These are phyloP conservation scores for Rhyzopertha dominica DNA, from an alignment of 1,140 invertebrate species.

Conservation along the genomic window DNA sequence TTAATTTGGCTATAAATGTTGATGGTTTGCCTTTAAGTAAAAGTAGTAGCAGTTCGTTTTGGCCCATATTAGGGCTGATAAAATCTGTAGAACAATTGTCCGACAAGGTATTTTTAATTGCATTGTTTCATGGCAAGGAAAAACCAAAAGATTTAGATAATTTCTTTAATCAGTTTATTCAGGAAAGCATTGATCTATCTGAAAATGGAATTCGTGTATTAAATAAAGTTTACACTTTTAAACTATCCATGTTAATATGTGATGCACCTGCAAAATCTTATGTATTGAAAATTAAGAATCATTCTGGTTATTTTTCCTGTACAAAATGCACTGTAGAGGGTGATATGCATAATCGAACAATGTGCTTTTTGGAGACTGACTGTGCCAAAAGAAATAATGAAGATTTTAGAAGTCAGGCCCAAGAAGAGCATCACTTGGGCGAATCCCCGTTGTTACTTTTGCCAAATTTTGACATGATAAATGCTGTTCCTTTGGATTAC, in stretches of 20 bases:
- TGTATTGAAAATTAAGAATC: constrained; percentile 1
- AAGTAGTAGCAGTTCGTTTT: too few relatives aligned
- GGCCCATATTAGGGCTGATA: too few relatives aligned
- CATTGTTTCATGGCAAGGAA: not conserved
- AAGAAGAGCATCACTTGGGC: constrained; percentile 4
- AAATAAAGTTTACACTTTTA: not conserved
- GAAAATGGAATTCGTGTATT: not conserved
- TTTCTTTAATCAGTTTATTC: not conserved
- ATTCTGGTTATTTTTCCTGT: constrained; percentile 9
- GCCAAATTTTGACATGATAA: constrained; percentile 16
- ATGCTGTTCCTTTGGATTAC: constrained; percentile 18
- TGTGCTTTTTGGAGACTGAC: constrained; percentile 1
- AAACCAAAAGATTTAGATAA: not conserved
- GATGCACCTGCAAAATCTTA: constrained; percentile 11
- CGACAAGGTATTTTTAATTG: too few relatives aligned
- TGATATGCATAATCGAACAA: not conserved
- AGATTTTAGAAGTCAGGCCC: not conserved
- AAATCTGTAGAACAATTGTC: too few relatives aligned
- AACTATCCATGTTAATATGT: constrained; percentile 1
- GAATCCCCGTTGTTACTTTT: not conserved
- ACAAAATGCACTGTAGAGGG: constrained; percentile 14
- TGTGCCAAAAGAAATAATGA: constrained; percentile 2
- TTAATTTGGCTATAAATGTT: too few relatives aligned
- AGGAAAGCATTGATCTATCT: not conserved
- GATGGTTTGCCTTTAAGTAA: too few relatives aligned